Percentiles rank a stretch among this genome's conserved stretches.
Conservation (phyloP, 2,888 invertebrate species). For the Nymphalis c-album region DNA sequence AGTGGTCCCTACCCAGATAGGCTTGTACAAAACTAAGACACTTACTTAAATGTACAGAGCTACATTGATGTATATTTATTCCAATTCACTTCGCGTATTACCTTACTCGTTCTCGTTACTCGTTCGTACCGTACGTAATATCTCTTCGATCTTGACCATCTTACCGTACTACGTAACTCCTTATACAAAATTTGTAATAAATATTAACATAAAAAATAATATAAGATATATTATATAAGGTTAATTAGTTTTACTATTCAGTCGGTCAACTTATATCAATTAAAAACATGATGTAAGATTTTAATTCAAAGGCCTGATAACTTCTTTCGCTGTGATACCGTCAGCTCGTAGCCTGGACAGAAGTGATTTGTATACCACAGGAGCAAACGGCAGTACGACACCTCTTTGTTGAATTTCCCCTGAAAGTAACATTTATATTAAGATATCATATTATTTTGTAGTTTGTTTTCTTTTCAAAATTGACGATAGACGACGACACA, state of each 20-base stretch:
- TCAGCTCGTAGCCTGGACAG: slow-evolving; percentile 92
- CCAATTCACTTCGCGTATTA: too few relatives aligned
- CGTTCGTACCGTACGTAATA: too few relatives aligned
- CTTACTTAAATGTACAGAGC: too few relatives aligned
- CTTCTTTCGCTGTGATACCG: slow-evolving; percentile 84
- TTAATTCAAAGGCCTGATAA: slow-evolving; percentile 64
- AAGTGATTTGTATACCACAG: slow-evolving; percentile 96
- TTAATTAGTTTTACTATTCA: not conserved
- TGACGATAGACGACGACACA: not conserved
- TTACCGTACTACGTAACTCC: too few relatives aligned
- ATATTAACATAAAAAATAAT: too few relatives aligned
- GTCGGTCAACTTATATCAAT: slow-evolving; percentile 4
- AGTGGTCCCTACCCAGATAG: too few relatives aligned
- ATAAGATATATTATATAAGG: not conserved
- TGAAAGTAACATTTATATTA: slow-evolving; percentile 56
- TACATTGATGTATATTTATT: too few relatives aligned
- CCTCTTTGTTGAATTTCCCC: slow-evolving; percentile 98
- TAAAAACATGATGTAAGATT: slow-evolving; percentile 1
- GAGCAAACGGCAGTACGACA: slow-evolving; percentile 93
- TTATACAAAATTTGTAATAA: too few relatives aligned
- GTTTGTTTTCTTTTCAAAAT: not conserved
- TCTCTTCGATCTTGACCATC: too few relatives aligned
- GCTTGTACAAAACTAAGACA: too few relatives aligned
- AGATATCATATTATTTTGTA: not conserved
- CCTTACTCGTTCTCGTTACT: too few relatives aligned